A percentile compares a stretch with the other conserved stretches of the same genome.
Evolutionary conservation across 1,140 invertebrate species (phyloP).

Genomic region (Xylocopa sonorina): DNA sequence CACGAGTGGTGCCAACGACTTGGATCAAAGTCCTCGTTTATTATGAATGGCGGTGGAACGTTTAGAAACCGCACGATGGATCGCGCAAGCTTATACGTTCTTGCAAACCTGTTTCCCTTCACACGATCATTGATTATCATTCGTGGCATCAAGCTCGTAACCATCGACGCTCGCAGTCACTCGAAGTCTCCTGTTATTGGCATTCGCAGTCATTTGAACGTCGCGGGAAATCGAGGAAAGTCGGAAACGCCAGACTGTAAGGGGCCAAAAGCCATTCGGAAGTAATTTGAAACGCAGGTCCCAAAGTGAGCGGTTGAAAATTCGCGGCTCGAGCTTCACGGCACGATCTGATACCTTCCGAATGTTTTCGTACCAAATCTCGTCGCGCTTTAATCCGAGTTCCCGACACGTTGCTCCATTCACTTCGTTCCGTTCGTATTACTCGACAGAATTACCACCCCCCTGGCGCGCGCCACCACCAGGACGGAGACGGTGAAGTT

Average conservation of each 20-base stretch:
- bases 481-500: background rate
- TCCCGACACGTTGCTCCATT: conserved; percentile 5
- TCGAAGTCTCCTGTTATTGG: too few species aligned
- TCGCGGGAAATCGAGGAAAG: too few species aligned
- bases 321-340: background rate
- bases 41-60: conserved; percentile 1
- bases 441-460: background rate
- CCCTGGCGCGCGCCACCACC: too few species aligned
- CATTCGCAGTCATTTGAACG: too few species aligned
- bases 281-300: too few species aligned
- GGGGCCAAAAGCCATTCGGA: too few species aligned
- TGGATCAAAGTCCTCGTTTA: conserved; percentile 21
- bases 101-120: too few species aligned
- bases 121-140: too few species aligned
- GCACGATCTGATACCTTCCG: background rate
- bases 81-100: conserved; percentile 27
- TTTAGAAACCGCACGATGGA: conserved; percentile 29
- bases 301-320: too few species aligned
- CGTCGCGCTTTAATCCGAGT: conserved; percentile 6
- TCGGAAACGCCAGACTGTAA: too few species aligned
- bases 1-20: conserved; percentile 1
- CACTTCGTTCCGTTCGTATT: background rate
- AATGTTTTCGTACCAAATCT: background rate
- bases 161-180: too few species aligned
- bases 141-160: too few species aligned